Conservation (phyloP, 2,888 invertebrate species). For the Atethmia centrago region DNA sequence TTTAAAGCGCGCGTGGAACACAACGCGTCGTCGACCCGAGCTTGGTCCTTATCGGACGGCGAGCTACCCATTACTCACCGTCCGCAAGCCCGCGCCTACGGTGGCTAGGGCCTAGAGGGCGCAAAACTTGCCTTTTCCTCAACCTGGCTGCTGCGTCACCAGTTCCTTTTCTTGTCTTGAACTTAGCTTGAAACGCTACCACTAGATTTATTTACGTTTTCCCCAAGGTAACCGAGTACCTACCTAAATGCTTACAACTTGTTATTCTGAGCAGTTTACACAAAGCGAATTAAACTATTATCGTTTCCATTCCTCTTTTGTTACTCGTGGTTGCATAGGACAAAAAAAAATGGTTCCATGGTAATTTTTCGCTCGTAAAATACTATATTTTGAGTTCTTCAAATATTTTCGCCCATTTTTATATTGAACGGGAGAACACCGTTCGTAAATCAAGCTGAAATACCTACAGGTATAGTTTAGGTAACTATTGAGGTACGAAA, state of each 20-base stretch:
- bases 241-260: not conserved
- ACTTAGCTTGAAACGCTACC: no score
- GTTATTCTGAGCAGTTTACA: not conserved
- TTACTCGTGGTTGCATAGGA: not conserved
- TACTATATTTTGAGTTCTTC: not conserved
- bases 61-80: no score
- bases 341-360: not conserved
- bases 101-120: no score
- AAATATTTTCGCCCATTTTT: constrained; percentile 3
- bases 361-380: not conserved
- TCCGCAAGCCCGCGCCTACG: no score
- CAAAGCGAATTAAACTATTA: not conserved
- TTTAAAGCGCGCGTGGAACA: no score
- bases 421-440: not conserved
- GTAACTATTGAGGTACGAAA: not conserved
- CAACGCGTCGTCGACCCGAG: no score
- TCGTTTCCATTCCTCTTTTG: not conserved
- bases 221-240: not conserved
- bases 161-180: no score
- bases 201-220: constrained; percentile 17
- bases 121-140: no score
- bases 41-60: no score
- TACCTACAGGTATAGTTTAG: not conserved
- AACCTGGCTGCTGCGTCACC: no score
- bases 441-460: not conserved